Percentiles rank a stretch among this genome's conserved stretches.
phyloP scores from a whole-genome alignment of 2,113 vertebrate genomes.

The Stegastes partitus region DNA sequence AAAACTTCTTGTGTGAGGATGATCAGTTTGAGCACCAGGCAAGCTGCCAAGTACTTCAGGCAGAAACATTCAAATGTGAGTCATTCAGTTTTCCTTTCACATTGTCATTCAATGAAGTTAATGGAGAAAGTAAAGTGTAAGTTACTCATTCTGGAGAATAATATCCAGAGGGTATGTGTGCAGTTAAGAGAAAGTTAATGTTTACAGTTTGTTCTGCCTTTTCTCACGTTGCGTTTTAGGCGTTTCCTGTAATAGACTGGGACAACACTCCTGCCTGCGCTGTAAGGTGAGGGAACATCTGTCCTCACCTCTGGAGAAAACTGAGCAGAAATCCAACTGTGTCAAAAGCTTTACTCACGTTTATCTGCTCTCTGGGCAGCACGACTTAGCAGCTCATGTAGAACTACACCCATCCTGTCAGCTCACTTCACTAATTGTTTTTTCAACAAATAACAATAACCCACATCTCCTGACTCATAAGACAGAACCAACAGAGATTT shows the following conservation, averaged over 20 bases:
- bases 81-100: conserved; percentile 27
- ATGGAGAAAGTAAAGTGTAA: neutral
- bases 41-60: conserved; percentile 97
- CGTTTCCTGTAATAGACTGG: conserved; percentile 96
- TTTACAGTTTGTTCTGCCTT: neutral
- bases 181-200: neutral
- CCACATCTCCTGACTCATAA: neutral
- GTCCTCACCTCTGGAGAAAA: neutral
- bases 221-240: conserved; percentile 78
- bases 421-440: neutral
- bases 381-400: too few relatives aligned
- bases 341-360: neutral
- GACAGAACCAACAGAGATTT: neutral
- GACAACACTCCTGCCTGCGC: conserved; percentile 96
- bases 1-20: conserved; percentile 98
- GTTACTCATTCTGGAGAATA: neutral
- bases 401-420: neutral
- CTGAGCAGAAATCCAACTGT: neutral
- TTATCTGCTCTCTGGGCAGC: neutral
- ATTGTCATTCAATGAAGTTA: neutral
- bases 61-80: conserved; percentile 99
- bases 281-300: conserved; percentile 90
- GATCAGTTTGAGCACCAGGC: conserved; percentile 99
- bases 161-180: conserved; percentile 3
- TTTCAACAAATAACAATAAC: neutral